Base-by-base conservation (phyloP, 2,113 vertebrate genomes). In the Coryphaenoides rupestris region DNA sequence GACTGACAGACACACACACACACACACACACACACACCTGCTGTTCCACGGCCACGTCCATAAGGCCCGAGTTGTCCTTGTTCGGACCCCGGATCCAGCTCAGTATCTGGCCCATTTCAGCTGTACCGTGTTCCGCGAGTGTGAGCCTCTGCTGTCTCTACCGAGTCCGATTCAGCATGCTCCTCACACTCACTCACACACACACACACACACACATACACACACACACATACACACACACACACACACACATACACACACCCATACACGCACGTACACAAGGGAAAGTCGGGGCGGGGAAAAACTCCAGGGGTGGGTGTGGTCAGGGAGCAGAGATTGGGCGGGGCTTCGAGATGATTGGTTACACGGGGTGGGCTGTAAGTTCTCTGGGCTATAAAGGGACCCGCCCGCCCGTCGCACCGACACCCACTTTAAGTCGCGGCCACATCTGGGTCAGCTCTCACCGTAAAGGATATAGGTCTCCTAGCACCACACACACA, bases 21-120 rank as follows among this genome's bases (percentile, higher is more conserved):
- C 19, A 55, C 54, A 53, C 45, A 52, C 55, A 19, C 3, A 53
- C 16, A 19, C 74, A 85, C 73, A 90, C 90, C 89, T 91, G 87
- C 70, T 89, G 71, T 61, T 90, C 90, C 80, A 88, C 86, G 19
- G 88, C 24, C 69, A 83, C 81, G 75, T 88, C 88, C 63, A 85
- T 83, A 70, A 89, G 73, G 12, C 53, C 66, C 55, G 70, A 56
- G 60, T 21, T 10, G 22, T 90, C 88, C 64, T 58, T 75, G 0
- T 62, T 28, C 12, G 86, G 73, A 49, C 88, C 86, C 74, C 88
- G 83, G 71, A 91, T 83, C 88, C 85, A 91, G 84, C 76, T 91
- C 45, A 91, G 22, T 57, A 91, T 58, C 74, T 91, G 87, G 65
- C 90, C 90, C 90, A 91, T 91, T 75, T 81, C 77, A 67, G 66